phyloP scores from a whole-genome alignment of 2,797 vertebrate species.

The Rhabdomys pumilio region DNA sequence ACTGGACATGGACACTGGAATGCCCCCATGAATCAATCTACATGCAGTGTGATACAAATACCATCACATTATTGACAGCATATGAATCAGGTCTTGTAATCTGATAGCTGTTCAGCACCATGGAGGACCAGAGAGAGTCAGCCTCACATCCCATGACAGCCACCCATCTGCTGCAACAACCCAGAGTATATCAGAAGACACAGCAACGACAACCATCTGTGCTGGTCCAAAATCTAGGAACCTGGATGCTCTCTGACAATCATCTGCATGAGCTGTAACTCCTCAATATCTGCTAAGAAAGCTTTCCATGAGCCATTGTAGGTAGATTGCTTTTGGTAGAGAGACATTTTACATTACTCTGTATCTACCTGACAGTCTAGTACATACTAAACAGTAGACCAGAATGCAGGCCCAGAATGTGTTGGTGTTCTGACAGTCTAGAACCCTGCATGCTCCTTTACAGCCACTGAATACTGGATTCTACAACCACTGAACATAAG shows the following conservation, averaged over 20 bases:
- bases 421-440: neutral
- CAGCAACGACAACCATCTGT: neutral
- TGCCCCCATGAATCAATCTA: neutral
- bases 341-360: neutral
- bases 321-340: neutral
- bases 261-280: neutral
- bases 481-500: neutral
- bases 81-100: neutral
- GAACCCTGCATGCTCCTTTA: neutral
- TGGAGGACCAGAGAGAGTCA: neutral
- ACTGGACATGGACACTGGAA: neutral
- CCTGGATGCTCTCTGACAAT: neutral
- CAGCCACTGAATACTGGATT: neutral
- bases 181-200: neutral
- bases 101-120: neutral
- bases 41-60: neutral
- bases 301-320: neutral
- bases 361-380: neutral
- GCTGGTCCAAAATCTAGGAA: neutral
- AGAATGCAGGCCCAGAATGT: neutral
- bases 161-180: neutral
- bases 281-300: neutral
- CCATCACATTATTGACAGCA: neutral
- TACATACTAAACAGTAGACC: neutral
- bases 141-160: neutral